Base-by-base conservation (phyloP, 2,888 invertebrate genomes). In the Parnassius glacialis region DNA sequence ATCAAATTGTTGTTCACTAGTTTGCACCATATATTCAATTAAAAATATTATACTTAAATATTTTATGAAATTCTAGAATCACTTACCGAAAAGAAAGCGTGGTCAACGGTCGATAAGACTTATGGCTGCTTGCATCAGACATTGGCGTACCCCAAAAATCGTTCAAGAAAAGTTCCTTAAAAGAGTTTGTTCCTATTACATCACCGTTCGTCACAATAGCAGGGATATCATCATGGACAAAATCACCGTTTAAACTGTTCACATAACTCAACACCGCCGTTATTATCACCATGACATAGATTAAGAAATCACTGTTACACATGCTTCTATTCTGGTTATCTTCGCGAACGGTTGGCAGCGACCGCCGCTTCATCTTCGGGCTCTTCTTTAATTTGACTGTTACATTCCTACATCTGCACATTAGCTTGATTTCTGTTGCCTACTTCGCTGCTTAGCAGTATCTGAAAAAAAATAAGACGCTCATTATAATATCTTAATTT, bases 81-180 rank as follows among this genome's bases (percentile, higher is more conserved):
- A 57, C 94, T 94, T 84, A 97, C 97, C 97, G 94, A 92, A 97
- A 97, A 56, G 96, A 95, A 57, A 97, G 91, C 54, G 95, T 95
- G 34, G 96, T 96, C 71, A 97, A 86, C 42, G 97, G 97, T 72
- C 97, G 90, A 86, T 97, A 97, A 42, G 96, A 96, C 90, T 97
- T 97, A 85, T 97, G 97, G 72, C 96, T 97, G 77, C 93, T 93
- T 54, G 93, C 90, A 79, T 96, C 95, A 53, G 93, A 93, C 95
- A 97, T 96, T 44, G 96, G 94, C 65, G 94, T 95, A 0, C 97
- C 97, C 97, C 97, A 97, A 83, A 97, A 97, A 83, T 97, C 97
- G 75, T 96, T 94, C 77, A 93, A 83, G 74, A 96, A 93, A 69
- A 96, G 85, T 72, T 94, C 93, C 70, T 87, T 87, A 74, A 96